These are phyloP conservation scores for Oreotrochilus melanogaster DNA, from an alignment of 2,113 vertebrate species.

Conservation along the genomic window DNA sequence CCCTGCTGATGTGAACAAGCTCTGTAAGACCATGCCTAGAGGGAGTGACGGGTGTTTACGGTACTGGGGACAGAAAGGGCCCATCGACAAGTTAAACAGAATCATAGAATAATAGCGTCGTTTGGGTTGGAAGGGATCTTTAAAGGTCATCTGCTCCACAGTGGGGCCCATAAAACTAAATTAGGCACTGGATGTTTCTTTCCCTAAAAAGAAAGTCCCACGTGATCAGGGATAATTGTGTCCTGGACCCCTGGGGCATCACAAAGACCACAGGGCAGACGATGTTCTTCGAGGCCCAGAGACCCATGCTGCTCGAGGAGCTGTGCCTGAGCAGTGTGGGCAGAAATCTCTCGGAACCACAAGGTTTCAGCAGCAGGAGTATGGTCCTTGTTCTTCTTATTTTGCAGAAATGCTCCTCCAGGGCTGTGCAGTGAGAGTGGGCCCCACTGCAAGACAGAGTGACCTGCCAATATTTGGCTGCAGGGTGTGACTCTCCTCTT, in stretches of 20 bases:
- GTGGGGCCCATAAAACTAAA: fast-evolving
- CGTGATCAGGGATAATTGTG: too few species aligned
- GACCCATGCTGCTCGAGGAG: neutral
- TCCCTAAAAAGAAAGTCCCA: neutral
- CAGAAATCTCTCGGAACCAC: fast-evolving
- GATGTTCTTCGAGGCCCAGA: fast-evolving
- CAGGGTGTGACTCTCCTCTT: neutral
- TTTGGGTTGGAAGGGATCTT: too few species aligned
- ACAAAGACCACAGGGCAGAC: fast-evolving
- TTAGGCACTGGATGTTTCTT: neutral
- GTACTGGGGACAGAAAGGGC: neutral
- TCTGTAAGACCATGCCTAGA: neutral
- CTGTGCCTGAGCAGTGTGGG: fast-evolving
- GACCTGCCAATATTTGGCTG: neutral
- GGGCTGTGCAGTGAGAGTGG: fast-evolving
- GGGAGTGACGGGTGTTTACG: fast-evolving
- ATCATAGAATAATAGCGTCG: too few species aligned
- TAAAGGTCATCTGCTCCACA: too few species aligned
- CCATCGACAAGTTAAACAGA: neutral
- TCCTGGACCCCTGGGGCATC: neutral
- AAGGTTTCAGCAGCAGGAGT: neutral
- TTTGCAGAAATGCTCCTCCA: neutral
- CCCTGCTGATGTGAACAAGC: fast-evolving
- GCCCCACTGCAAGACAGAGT: neutral
- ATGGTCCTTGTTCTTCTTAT: neutral